Evolutionary conservation across 2,888 invertebrate genomes (phyloP), one percentile per base, ranked within the genome.

Genomic region (Melieria omissa): DNA sequence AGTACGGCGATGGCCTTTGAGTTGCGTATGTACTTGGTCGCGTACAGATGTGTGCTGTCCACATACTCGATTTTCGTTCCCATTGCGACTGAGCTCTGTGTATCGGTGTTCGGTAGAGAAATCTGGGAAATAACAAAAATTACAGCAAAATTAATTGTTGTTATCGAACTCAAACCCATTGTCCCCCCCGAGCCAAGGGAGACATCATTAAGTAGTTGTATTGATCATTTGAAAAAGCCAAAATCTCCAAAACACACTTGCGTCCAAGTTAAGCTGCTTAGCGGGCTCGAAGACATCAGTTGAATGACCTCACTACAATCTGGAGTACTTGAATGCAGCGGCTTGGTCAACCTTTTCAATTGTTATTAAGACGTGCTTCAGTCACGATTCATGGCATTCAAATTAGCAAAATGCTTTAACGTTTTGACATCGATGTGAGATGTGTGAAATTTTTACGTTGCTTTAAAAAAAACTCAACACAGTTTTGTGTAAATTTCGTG

Each of bases 1-100:
- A 98, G 90, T 74, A 98, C 97, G 66, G 97, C 97, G 77, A 99
- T 96, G 65, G 98, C 98, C 89, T 95, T 95, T 78, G 95, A 95
- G 89, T 96, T 95, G 80, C 95, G 91, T 78, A 95, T 94, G 86
- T 96, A 96, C 88, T 94, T 95, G 74, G 95, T 94, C 77, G 95
- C 95, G 88, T 95, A 95, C 86, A 95, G 91, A 88, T 96, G 95
- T 79, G 94, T 93, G 80, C 95, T 94, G 87, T 96, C 95, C 82
- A 95, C 95, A 89, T 96, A 96, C 86, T 96, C 95, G 85, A 96
- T 94, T 90, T 95, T 96, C 75, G 95, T 95, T 82, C 95, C 95
- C 95, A 95, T 95, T 77, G 77, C 73, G 29, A n/a, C 10, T n/a
- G 16, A 16, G 12, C 9, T 1, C 16, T 16, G n/a, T 10, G 44